Evolutionary conservation across 2,113 vertebrate species (phyloP).

Genomic region (Oreochromis aureus): DNA sequence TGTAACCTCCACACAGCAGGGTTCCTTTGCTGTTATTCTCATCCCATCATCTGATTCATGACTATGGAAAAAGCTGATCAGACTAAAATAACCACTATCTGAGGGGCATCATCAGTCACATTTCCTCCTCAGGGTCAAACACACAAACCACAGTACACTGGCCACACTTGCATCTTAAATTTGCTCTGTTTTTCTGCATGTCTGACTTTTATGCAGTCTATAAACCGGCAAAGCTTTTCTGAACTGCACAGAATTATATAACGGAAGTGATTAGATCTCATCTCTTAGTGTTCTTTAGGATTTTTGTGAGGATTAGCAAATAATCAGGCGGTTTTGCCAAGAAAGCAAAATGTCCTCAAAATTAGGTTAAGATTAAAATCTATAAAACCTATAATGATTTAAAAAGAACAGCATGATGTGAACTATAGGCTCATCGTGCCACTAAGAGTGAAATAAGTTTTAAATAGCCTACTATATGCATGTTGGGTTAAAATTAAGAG

Average conservation of each 20-base stretch:
- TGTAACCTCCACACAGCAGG: constrained; percentile 3
- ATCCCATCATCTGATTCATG: constrained; percentile 48
- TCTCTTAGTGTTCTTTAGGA: background rate
- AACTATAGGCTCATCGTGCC: background rate
- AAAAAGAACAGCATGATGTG: background rate
- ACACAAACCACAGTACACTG: background rate
- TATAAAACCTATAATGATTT: background rate
- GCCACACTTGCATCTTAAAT: background rate
- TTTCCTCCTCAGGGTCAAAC: constrained; percentile 37
- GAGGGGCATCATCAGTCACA: constrained; percentile 55
- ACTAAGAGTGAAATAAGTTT: background rate
- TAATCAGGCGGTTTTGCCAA: background rate
- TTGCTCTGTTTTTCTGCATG: background rate
- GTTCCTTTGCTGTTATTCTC: constrained; percentile 26
- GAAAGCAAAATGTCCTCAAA: background rate
- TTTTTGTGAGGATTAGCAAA: background rate
- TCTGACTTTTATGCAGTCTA: background rate
- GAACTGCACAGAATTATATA: background rate
- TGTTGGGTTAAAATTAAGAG: background rate
- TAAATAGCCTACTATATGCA: background rate
- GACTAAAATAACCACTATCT: constrained; percentile 14
- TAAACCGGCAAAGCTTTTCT: background rate
- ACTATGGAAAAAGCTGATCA: constrained; percentile 49
- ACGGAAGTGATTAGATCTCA: background rate
- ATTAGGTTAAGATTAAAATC: background rate